phyloP scores from a whole-genome alignment of 2,888 invertebrate species.

The Callimorpha dominula region DNA sequence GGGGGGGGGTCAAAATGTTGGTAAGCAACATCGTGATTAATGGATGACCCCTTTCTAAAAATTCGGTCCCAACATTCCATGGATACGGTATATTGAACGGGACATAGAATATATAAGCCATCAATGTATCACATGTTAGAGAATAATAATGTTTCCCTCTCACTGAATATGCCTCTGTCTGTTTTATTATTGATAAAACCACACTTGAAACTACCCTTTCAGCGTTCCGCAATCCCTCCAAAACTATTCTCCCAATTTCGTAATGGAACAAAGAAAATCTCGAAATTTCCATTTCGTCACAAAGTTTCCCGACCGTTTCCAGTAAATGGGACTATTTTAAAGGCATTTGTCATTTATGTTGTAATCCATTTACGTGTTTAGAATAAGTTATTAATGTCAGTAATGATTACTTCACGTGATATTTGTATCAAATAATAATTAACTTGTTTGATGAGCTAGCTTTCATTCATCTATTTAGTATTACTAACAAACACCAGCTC shows the following conservation, averaged over 20 bases:
- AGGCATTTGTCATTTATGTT: background rate
- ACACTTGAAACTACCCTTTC: background rate
- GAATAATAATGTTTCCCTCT: constrained; percentile 13
- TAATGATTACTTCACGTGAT: too few relatives aligned
- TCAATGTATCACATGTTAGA: background rate
- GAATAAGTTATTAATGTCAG: background rate
- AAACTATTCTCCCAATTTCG: constrained; percentile 6
- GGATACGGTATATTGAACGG: background rate
- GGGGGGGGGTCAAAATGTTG: too few relatives aligned
- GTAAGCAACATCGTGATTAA: too few relatives aligned
- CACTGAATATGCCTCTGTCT: background rate
- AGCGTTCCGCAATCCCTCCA: background rate
- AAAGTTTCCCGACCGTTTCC: background rate
- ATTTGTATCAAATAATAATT: too few relatives aligned
- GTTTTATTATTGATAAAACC: constrained; percentile 6
- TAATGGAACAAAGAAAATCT: background rate
- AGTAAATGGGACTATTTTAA: constrained; percentile 7
- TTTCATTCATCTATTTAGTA: too few relatives aligned
- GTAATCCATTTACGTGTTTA: constrained; percentile 8
- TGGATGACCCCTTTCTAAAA: too few relatives aligned
- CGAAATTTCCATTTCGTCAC: background rate
- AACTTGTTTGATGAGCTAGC: too few relatives aligned
- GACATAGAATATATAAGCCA: background rate
- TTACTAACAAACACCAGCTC: too few relatives aligned
- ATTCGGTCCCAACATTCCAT: too few relatives aligned